Conservation (phyloP, 1,140 invertebrate species). For the Lamellibrachia luymesi region DNA sequence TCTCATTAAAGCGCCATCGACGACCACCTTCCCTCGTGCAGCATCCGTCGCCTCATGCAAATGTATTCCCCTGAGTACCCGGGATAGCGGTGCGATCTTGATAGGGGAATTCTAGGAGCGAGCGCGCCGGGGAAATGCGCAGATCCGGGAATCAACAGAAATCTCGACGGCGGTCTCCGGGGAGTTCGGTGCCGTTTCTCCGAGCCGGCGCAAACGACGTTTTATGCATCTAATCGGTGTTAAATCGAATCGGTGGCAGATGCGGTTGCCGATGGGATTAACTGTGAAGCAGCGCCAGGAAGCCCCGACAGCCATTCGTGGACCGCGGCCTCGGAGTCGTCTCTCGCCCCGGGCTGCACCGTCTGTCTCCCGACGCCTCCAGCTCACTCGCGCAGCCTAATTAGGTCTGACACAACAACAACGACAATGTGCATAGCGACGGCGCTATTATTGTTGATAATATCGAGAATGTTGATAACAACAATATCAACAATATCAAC, state of each 20-base stretch:
- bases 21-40: neutral
- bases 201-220: neutral
- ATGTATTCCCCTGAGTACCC: neutral
- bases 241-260: conserved; percentile 4
- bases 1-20: neutral
- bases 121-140: neutral
- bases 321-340: neutral
- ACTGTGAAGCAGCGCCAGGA: neutral
- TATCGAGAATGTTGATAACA: neutral
- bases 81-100: neutral
- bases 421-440: neutral
- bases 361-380: neutral
- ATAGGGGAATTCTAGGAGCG: neutral
- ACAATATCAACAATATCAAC: neutral
- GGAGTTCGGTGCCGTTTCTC: neutral
- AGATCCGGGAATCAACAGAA: neutral
- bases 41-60: neutral
- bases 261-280: neutral
- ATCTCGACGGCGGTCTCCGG: neutral
- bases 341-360: neutral
- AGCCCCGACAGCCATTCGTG: neutral
- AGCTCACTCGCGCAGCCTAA: neutral
- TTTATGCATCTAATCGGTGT: conserved; percentile 1
- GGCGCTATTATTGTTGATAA: neutral
- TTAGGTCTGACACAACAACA: neutral